Conservation (phyloP, 2,797 vertebrate genomes). For the Cercopithecus neglectus region DNA sequence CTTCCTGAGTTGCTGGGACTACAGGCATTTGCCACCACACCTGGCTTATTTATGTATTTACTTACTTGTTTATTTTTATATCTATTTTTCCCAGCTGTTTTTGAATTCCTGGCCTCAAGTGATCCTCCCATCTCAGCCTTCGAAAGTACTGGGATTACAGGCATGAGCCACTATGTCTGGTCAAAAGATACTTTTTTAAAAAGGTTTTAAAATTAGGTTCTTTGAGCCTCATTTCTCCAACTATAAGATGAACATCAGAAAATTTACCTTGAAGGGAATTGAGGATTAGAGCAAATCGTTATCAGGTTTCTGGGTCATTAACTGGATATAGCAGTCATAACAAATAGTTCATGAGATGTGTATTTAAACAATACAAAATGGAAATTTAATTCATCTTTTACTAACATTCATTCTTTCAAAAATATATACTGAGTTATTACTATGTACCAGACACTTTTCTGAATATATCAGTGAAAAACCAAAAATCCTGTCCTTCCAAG, state of each 20-base stretch:
- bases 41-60: not conserved
- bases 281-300: not conserved
- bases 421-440: not conserved
- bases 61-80: not conserved
- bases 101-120: not conserved
- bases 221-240: not conserved
- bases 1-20: not conserved
- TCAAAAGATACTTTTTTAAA: not conserved
- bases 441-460: not conserved
- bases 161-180: not conserved
- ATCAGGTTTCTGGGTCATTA: not conserved
- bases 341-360: not conserved
- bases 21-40: not conserved
- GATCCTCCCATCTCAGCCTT: not conserved
- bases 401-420: not conserved
- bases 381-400: not conserved
- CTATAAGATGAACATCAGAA: not conserved
- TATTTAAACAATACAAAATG: not conserved
- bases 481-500: not conserved
- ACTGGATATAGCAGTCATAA: not conserved
- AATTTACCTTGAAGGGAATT: not conserved
- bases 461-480: not conserved
- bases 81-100: not conserved
- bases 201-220: not conserved
- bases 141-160: not conserved